These are phyloP conservation scores for Gnathonemus echidnorhynchus DNA, from an alignment of 2,113 vertebrate species.

Conservation along the genomic window DNA sequence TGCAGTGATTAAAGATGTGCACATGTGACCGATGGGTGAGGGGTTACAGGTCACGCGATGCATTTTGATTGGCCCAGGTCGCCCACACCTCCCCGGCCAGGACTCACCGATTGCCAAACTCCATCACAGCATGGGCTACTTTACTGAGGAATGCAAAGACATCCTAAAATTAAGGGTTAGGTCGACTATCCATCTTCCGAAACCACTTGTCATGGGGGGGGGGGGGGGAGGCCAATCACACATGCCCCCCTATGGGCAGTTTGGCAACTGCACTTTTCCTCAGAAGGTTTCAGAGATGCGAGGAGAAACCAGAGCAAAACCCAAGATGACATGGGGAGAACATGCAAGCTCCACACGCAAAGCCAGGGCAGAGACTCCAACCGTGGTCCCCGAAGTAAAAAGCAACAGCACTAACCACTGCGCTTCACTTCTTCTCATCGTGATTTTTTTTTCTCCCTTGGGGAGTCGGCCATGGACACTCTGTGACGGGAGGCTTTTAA, in stretches of 20 bases:
- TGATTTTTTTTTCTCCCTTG: too few species aligned
- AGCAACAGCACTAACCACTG: too few species aligned
- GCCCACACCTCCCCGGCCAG: too few species aligned
- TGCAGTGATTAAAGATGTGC: background rate
- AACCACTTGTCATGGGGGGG: too few species aligned
- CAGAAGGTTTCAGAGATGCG: too few species aligned
- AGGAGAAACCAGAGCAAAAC: too few species aligned
- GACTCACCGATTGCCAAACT: background rate
- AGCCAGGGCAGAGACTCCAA: background rate
- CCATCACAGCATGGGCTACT: background rate
- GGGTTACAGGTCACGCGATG: background rate
- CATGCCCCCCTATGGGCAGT: too few species aligned
- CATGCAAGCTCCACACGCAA: background rate
- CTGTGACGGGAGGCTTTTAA: background rate
- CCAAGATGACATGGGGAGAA: background rate
- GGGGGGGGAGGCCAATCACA: too few species aligned
- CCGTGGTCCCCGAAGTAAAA: too few species aligned
- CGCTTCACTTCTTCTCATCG: too few species aligned
- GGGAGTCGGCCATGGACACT: constrained; percentile 11
- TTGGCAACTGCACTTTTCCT: too few species aligned
- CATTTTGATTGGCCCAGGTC: background rate
- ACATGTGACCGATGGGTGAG: background rate
- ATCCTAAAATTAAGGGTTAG: background rate
- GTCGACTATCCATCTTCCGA: background rate
- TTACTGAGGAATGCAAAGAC: background rate